phyloP scores from a whole-genome alignment of 1,140 invertebrate genomes.

The Drosophila nigrodunni region DNA sequence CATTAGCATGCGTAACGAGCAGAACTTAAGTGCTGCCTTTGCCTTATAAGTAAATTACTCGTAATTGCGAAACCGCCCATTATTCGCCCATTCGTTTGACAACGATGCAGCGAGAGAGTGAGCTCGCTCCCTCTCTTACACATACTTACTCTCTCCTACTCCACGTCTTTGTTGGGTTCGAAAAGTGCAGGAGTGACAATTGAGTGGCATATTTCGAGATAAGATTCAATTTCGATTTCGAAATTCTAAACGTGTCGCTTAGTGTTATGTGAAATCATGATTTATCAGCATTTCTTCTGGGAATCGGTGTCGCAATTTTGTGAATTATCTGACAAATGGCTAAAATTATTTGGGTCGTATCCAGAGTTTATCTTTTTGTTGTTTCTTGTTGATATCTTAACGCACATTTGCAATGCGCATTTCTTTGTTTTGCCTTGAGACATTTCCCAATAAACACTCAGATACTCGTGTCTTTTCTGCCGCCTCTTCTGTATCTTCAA shows the following conservation, averaged over 20 bases:
- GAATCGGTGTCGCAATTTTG: constrained; percentile 50
- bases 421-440: constrained; percentile 50
- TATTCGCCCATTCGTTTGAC: constrained; percentile 10
- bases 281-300: constrained; percentile 61
- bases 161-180: constrained; percentile 3
- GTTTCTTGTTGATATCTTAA: constrained; percentile 3
- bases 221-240: constrained; percentile 64
- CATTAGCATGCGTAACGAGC: constrained; percentile 49
- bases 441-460: neutral
- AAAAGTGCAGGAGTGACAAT: constrained; percentile 16
- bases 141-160: neutral
- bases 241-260: constrained; percentile 24
- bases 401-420: neutral
- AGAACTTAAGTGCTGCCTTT: constrained; percentile 9
- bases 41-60: constrained; percentile 6
- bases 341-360: constrained; percentile 25
- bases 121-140: neutral
- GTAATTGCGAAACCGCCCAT: constrained; percentile 43
- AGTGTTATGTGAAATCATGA: constrained; percentile 38
- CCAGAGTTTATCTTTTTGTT: neutral
- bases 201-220: constrained; percentile 27
- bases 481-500: constrained; percentile 2
- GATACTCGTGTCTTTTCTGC: constrained; percentile 30
- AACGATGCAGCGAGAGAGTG: neutral
- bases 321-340: constrained; percentile 32